Percentiles rank a stretch among this genome's conserved stretches.
Evolutionary conservation across 1,140 invertebrate species (phyloP).

Genomic region (Cephus cinctus): DNA sequence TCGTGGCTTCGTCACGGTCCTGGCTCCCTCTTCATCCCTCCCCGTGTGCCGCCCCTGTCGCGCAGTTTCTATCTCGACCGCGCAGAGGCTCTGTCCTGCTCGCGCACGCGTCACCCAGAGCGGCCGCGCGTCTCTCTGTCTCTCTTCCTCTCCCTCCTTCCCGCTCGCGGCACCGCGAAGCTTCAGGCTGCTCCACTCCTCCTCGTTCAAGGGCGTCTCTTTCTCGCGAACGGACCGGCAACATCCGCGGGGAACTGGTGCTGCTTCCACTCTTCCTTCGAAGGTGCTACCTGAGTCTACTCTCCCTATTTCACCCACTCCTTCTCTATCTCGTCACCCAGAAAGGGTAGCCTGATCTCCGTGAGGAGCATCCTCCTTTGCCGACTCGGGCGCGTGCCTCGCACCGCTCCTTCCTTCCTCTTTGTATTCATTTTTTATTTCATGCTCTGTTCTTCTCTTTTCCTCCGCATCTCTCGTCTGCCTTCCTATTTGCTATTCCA

Average conservation of each 20-base stretch:
- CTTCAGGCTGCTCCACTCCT: constrained; percentile 37
- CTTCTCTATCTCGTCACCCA: background rate
- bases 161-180: constrained; percentile 4
- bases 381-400: background rate
- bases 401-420: background rate
- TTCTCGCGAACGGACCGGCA: constrained; percentile 35
- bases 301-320: background rate
- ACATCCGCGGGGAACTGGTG: constrained; percentile 25
- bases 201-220: constrained; percentile 51
- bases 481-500: background rate
- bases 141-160: background rate
- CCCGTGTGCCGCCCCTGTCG: constrained; percentile 20
- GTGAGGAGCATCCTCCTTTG: too few species aligned
- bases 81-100: constrained; percentile 14
- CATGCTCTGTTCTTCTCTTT: background rate
- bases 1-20: background rate
- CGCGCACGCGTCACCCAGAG: constrained; percentile 46
- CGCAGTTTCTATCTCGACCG: constrained; percentile 30
- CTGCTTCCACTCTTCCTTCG: background rate
- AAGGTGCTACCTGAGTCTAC: too few species aligned
- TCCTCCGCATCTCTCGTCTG: background rate
- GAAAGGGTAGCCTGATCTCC: too few species aligned
- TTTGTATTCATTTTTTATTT: background rate
- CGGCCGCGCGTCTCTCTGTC: constrained; percentile 15
- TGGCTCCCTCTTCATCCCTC: constrained; percentile 1